Conservation (phyloP, 2,888 invertebrate species). For the Apamea epomidion region DNA sequence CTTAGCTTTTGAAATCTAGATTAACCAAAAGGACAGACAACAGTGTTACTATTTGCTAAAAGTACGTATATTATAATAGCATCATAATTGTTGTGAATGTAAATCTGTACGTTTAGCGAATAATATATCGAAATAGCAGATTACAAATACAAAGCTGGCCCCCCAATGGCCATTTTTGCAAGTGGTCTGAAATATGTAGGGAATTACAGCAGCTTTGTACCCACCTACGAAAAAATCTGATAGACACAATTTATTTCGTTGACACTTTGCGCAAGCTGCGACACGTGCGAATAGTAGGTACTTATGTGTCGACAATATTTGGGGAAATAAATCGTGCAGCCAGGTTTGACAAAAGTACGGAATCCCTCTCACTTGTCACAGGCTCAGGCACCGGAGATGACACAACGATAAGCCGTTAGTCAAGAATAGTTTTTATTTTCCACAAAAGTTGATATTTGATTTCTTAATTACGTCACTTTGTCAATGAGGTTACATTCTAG, state of each 20-base stretch:
- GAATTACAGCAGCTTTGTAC: conserved; percentile 1
- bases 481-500: conserved; percentile 38
- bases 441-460: conserved; percentile 13
- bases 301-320: conserved; percentile 35
- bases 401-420: conserved; percentile 22
- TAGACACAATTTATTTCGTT: conserved; percentile 29
- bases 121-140: neutral
- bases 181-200: neutral
- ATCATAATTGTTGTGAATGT: neutral
- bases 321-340: conserved; percentile 34
- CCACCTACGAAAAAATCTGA: conserved; percentile 10
- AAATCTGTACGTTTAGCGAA: neutral
- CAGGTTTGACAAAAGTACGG: conserved; percentile 26
- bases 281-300: conserved; percentile 16
- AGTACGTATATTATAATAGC: neutral
- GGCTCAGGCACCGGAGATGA: conserved; percentile 3
- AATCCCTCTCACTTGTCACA: conserved; percentile 37
- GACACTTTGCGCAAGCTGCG: conserved; percentile 29
- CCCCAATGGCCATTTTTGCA: neutral
- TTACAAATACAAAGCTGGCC: neutral
- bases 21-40: neutral
- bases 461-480: conserved; percentile 47
- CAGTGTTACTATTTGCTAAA: neutral
- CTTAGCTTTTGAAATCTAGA: neutral
- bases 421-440: conserved; percentile 8